Evolutionary conservation across 2,797 vertebrate genomes (phyloP), one percentile per base, ranked within the genome.

Genomic region (Sebastes taczanowskii): DNA sequence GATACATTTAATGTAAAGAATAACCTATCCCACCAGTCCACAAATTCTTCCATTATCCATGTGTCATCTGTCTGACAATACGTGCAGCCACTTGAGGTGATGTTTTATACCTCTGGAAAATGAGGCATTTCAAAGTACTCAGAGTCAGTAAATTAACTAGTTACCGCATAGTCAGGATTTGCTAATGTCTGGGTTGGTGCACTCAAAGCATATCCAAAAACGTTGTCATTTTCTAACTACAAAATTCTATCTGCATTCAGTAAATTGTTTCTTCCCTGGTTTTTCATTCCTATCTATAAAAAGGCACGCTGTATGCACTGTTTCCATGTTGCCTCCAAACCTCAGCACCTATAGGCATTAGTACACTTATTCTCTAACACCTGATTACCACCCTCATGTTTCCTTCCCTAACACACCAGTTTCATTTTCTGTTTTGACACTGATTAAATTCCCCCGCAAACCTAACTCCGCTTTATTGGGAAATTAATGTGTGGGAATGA

Each of bases 401-500:
- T 72, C 52, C 42, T 29, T 66, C 46, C 18, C 62, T 30, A 22
- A 77, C 74, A 74, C 38, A 78, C 4, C 56, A 49, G n/a, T 62
- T 82, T 79, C 74, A 75, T 86, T 86, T 86, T 79, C n/a, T 46
- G 25, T 76, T 91, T 89, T 92, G 78, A 89, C 82, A 86, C 86
- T 91, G 72, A 92, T 88, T 86, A 78, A 89, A 84, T 82, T 77
- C 77, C 73, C 80, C 75, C 65, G 34, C 73, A 82, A 77, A 78
- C 76, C 71, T 71, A 86, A 87, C 84, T 79, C 73, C 38, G 72
- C 62, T 88, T 91, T 87, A 94, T 93, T 93, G 89, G 81, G 80
- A 94, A 92, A 94, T 90, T 66, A 81, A 93, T 90, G 86, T 77
- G 81, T 78, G 71, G 70, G 77, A 88, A 91, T 85, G 76, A 90